Conservation (phyloP, 2,888 invertebrate species). For the Aspidiotus rigidus region DNA sequence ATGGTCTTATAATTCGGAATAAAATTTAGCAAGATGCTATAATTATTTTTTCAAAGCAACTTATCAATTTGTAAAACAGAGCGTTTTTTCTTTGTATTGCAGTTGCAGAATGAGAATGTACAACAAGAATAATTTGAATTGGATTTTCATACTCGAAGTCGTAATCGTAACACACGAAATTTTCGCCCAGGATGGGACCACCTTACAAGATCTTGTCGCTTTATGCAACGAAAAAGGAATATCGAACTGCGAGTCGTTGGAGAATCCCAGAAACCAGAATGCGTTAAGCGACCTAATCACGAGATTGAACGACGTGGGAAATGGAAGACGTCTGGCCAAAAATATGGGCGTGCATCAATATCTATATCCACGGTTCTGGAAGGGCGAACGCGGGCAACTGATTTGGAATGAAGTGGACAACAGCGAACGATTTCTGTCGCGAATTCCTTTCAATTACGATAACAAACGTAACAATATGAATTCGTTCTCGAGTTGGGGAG, state of each 20-base stretch:
- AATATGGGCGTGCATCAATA: constrained; percentile 6
- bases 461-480: constrained; percentile 32
- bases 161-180: constrained; percentile 16
- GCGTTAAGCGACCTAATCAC: constrained; percentile 14
- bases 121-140: constrained; percentile 12
- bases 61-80: not conserved
- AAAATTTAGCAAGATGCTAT: no score
- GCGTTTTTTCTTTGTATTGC: not conserved
- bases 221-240: constrained; percentile 21
- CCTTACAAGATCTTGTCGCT: constrained; percentile 1
- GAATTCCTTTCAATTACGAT: constrained; percentile 20
- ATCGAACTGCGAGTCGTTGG: constrained; percentile 21
- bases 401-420: constrained; percentile 4
- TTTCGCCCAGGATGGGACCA: constrained; percentile 14
- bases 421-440: not conserved
- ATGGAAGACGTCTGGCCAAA: not conserved
- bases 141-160: constrained; percentile 17
- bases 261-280: constrained; percentile 22
- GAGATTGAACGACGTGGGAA: not conserved
- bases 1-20: no score
- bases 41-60: not conserved
- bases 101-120: constrained; percentile 21
- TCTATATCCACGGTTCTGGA: constrained; percentile 19
- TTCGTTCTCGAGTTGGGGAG: constrained; percentile 37
- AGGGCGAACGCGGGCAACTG: constrained; percentile 3